phyloP scores from a whole-genome alignment of 1,140 invertebrate species.

The Varroa destructor region DNA sequence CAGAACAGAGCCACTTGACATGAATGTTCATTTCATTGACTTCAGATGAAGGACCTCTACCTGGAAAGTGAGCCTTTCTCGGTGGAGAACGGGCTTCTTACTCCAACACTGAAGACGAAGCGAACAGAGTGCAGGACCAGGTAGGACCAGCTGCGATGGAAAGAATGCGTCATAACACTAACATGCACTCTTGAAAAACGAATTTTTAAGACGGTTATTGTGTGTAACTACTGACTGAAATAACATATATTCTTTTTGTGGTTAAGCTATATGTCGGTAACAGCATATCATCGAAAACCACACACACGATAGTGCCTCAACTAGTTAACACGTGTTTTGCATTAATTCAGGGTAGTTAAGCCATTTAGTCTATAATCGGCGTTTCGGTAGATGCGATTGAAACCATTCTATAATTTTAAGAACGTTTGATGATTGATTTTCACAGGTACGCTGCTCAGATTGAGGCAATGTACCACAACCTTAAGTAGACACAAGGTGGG shows the following conservation, averaged over 20 bases:
- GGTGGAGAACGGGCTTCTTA: constrained; percentile 87
- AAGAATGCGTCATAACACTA: neutral
- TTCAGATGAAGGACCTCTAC: constrained; percentile 84
- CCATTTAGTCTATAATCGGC: too few relatives aligned
- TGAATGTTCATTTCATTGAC: constrained; percentile 31
- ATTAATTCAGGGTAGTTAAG: too few relatives aligned
- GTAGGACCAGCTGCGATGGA: constrained; percentile 5
- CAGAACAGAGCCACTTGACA: neutral
- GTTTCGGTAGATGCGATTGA: too few relatives aligned
- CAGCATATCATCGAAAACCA: too few relatives aligned
- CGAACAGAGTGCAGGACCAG: constrained; percentile 47
- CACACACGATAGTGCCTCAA: too few relatives aligned
- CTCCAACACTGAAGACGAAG: constrained; percentile 90
- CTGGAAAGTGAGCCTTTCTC: constrained; percentile 85
- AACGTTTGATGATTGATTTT: too few relatives aligned
- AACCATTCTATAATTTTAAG: too few relatives aligned
- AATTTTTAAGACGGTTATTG: neutral
- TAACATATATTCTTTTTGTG: constrained; percentile 69
- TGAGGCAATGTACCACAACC: constrained; percentile 63
- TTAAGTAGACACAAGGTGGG: constrained; percentile 18
- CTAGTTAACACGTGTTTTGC: too few relatives aligned
- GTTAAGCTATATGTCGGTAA: too few relatives aligned
- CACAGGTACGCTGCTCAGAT: constrained; percentile 50
- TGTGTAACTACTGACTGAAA: constrained; percentile 40
- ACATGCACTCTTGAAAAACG: neutral